A percentile compares a stretch with the other conserved stretches of the same genome.
phyloP scores from a whole-genome alignment of 1,140 invertebrate genomes.

The Ephestia elutella region DNA sequence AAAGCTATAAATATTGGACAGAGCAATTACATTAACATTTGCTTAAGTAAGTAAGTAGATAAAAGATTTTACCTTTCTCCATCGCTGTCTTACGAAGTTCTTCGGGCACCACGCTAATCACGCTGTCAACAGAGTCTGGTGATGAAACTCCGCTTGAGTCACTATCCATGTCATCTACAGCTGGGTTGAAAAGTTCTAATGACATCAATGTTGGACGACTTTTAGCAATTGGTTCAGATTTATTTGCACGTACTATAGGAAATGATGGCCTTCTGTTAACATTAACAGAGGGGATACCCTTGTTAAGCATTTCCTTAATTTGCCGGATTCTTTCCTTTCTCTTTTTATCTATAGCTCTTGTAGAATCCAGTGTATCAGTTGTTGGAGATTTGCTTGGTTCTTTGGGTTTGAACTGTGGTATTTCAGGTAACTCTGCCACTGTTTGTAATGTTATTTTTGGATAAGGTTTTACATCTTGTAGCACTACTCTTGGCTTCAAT shows the following conservation, averaged over 20 bases:
- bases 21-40: no score
- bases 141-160: slow-evolving; percentile 91
- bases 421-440: slow-evolving; percentile 76
- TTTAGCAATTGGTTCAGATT: slow-evolving; percentile 63
- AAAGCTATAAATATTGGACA: no score
- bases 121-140: slow-evolving; percentile 89
- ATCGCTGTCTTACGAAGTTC: slow-evolving; percentile 59
- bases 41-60: no score
- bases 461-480: slow-evolving; percentile 72
- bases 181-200: slow-evolving; percentile 91
- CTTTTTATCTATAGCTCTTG: slow-evolving; percentile 57
- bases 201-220: slow-evolving; percentile 82
- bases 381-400: slow-evolving; percentile 45
- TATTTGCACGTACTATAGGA: slow-evolving; percentile 77
- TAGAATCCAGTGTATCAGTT: slow-evolving; percentile 54
- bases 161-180: slow-evolving; percentile 91
- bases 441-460: slow-evolving; percentile 77
- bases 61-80: slow-evolving; percentile 57
- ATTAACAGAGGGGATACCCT: slow-evolving; percentile 54
- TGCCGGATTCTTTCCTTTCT: slow-evolving; percentile 78
- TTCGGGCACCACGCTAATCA: slow-evolving; percentile 80
- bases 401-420: slow-evolving; percentile 74
- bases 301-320: slow-evolving; percentile 79
- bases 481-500: slow-evolving; percentile 56
- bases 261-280: slow-evolving; percentile 77